phyloP scores from a whole-genome alignment of 1,140 invertebrate species.

The Eubasilissa regina region DNA sequence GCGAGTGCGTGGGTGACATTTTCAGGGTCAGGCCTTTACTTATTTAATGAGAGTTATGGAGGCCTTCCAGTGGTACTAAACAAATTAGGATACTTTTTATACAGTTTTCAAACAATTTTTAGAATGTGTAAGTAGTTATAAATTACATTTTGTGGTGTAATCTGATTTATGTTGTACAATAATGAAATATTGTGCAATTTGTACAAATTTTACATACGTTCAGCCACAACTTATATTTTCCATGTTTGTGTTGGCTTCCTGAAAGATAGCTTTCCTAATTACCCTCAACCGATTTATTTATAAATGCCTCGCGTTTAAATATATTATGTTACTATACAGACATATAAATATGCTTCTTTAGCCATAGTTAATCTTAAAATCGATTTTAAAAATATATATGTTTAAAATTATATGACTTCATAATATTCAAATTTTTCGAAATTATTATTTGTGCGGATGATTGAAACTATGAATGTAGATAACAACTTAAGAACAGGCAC shows the following conservation, averaged over 20 bases:
- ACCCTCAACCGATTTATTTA: not conserved
- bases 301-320: not conserved
- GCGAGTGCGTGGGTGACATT: not conserved
- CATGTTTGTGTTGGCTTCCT: not conserved
- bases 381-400: too few relatives aligned
- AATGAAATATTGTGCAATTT: conserved; percentile 12
- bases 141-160: conserved; percentile 3
- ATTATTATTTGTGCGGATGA: too few relatives aligned
- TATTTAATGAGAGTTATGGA: not conserved
- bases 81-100: conserved; percentile 37
- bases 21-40: too few relatives aligned
- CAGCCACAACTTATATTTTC: not conserved
- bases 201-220: conserved; percentile 19
- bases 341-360: conserved; percentile 28
- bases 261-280: not conserved
- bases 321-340: conserved; percentile 1
- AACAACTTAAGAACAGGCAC: too few relatives aligned
- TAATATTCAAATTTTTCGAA: too few relatives aligned
- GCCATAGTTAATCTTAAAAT: conserved; percentile 1
- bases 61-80: conserved; percentile 16
- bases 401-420: too few relatives aligned
- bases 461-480: too few relatives aligned
- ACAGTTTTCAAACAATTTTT: conserved; percentile 1
- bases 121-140: conserved; percentile 6
- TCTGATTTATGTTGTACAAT: not conserved